Evolutionary conservation across 1,140 invertebrate genomes (phyloP).

Genomic region (Artemia franciscana): DNA sequence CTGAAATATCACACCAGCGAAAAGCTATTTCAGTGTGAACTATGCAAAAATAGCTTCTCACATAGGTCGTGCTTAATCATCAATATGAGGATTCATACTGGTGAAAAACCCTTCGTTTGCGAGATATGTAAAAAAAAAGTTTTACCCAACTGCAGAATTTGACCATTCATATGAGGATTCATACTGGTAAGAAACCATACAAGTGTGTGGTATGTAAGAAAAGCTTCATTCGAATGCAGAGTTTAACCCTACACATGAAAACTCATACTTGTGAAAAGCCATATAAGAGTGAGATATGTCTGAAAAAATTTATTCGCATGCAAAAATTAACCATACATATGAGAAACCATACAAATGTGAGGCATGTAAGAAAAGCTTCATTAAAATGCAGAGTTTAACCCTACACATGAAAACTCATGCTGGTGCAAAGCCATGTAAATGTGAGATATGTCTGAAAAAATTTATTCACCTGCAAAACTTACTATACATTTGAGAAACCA

Average conservation of each 20-base stretch:
- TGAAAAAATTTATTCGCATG: constrained; percentile 28
- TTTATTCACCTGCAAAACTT: no score
- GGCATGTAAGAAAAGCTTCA: constrained; percentile 33
- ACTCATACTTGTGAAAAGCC: constrained; percentile 34
- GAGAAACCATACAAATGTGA: constrained; percentile 34
- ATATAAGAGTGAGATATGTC: constrained; percentile 32
- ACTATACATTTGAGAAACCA: no score
- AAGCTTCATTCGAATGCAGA: constrained; percentile 37
- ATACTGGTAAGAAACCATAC: constrained; percentile 36
- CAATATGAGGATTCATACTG: constrained; percentile 91
- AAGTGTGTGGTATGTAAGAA: constrained; percentile 42
- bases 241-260: constrained; percentile 24
- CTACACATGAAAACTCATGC: constrained; percentile 60
- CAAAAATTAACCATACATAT: constrained; percentile 28
- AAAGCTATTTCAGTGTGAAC: constrained; percentile 84
- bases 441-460: no score
- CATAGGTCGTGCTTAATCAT: constrained; percentile 91
- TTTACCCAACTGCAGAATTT: constrained; percentile 36
- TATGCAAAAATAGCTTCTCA: constrained; percentile 89
- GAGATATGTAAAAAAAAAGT: constrained; percentile 93
- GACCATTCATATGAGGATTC: constrained; percentile 29
- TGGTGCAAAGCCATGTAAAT: constrained; percentile 31
- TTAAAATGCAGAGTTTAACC: constrained; percentile 22
- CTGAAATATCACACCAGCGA: no score
- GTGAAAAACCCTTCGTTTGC: constrained; percentile 93